phyloP scores from a whole-genome alignment of 2,797 vertebrate species.

The Yasuhikotakia modesta region DNA sequence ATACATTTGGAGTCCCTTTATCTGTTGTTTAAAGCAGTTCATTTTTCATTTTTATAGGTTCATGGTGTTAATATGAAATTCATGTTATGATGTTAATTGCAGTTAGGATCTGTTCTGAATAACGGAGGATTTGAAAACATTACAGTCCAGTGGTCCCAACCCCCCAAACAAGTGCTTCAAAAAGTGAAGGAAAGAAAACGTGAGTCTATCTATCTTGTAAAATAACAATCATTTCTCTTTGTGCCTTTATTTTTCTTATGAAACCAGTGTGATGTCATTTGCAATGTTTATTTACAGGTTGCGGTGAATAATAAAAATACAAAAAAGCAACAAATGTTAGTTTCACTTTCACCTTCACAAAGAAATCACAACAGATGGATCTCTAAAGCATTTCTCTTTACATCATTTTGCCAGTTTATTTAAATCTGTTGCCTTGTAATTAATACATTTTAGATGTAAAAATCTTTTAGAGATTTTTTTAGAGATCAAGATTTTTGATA shows the following conservation, averaged over 20 bases:
- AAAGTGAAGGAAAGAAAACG: not conserved
- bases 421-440: too few species aligned
- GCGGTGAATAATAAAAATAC: not conserved
- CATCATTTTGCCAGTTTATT: too few species aligned
- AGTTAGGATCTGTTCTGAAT: not conserved
- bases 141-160: not conserved
- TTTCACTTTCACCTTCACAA: too few species aligned
- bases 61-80: not conserved
- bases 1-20: too few species aligned
- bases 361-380: too few species aligned
- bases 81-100: not conserved
- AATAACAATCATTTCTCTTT: not conserved
- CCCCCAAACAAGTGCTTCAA: not conserved
- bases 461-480: too few species aligned
- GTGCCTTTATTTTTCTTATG: not conserved
- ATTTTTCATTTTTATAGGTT: not conserved
- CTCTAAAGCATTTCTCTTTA: too few species aligned
- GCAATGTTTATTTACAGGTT: not conserved
- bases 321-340: not conserved
- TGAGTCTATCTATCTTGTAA: not conserved
- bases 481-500: too few species aligned
- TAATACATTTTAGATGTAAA: too few species aligned
- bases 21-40: too few species aligned
- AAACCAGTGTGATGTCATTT: not conserved
- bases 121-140: not conserved